Percentiles rank a stretch among this genome's conserved stretches.
Evolutionary conservation across 2,113 vertebrate genomes (phyloP).

Genomic region (Microtus oregoni): DNA sequence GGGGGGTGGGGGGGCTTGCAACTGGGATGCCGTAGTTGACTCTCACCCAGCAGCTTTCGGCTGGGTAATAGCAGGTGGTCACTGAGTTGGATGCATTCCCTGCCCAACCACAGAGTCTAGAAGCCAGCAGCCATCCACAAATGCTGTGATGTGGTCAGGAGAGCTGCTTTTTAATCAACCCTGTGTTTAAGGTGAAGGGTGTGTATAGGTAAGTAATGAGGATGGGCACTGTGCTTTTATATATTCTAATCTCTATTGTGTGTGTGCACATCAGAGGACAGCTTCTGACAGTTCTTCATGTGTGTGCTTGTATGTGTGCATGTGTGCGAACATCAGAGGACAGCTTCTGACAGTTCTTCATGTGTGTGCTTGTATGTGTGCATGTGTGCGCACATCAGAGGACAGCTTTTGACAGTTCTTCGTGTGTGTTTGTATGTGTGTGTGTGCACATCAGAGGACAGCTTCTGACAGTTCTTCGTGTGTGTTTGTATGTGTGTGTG

Average conservation of each 20-base stretch:
- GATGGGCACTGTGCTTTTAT: neutral
- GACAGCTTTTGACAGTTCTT: too few species aligned
- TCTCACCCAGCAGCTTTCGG: neutral
- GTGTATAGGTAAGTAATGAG: neutral
- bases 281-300: too few species aligned
- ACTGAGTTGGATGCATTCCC: neutral
- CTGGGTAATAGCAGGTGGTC: neutral
- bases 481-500: too few species aligned
- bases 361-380: too few species aligned
- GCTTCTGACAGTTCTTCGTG: too few species aligned
- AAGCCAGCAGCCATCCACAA: neutral
- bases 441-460: too few species aligned
- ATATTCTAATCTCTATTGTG: neutral
- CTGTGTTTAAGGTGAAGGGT: neutral
- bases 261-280: neutral
- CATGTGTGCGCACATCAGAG: too few species aligned
- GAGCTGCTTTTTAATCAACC: neutral
- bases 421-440: too few species aligned
- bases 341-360: too few species aligned
- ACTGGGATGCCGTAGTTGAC: neutral
- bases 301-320: too few species aligned
- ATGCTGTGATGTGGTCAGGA: neutral
- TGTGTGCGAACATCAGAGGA: too few species aligned
- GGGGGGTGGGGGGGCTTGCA: neutral
- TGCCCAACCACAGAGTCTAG: neutral